phyloP scores from a whole-genome alignment of 2,113 vertebrate genomes.

The Oxyruncus cristatus region DNA sequence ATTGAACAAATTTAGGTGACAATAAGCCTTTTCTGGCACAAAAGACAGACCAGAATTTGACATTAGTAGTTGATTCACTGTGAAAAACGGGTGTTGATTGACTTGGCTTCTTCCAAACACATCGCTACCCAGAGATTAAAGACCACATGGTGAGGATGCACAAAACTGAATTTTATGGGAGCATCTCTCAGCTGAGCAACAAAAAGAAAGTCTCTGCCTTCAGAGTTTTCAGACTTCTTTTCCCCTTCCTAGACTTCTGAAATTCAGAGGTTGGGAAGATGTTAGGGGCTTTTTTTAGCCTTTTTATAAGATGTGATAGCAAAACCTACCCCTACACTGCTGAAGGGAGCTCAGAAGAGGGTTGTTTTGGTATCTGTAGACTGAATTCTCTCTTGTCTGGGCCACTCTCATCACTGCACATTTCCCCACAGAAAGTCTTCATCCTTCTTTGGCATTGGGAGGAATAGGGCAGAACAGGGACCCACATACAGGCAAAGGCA shows the following conservation, averaged over 20 bases:
- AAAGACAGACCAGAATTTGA: neutral
- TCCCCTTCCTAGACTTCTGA: neutral
- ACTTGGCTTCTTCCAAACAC: slow-evolving; percentile 16
- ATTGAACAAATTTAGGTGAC: neutral
- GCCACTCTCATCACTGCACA: neutral
- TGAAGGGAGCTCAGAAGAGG: neutral
- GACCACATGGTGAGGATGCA: neutral
- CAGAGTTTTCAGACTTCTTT: neutral
- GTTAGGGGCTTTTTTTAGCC: neutral
- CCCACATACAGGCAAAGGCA: neutral
- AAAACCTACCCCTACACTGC: neutral
- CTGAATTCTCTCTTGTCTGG: neutral
- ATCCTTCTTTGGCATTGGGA: neutral
- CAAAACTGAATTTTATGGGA: neutral
- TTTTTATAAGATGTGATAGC: neutral
- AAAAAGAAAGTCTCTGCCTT: neutral
- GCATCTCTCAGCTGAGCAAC: neutral
- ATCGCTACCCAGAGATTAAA: neutral
- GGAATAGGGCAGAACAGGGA: neutral
- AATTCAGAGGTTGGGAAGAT: neutral
- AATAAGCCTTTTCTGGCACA: slow-evolving; percentile 6
- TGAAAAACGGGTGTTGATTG: slow-evolving; percentile 47
- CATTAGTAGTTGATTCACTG: neutral
- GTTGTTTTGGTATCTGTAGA: neutral
- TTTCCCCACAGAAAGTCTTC: neutral